Conservation (phyloP, 2,797 vertebrate species). For the Neosilurus hyrtlii region DNA sequence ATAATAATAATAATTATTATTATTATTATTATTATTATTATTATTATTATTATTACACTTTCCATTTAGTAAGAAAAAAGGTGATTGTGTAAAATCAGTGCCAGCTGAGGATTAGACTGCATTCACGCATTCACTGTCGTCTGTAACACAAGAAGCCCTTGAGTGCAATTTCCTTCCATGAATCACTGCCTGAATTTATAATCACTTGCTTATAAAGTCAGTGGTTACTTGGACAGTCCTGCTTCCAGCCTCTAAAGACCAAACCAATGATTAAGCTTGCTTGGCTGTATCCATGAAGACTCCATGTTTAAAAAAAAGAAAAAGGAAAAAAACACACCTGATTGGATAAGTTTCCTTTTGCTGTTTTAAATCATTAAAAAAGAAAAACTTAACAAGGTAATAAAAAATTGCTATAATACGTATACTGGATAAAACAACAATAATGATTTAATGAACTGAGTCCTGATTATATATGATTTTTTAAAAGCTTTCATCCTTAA, state of each 20-base stretch:
- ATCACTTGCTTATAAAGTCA: neutral
- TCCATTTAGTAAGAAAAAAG: neutral
- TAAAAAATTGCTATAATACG: neutral
- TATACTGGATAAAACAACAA: neutral
- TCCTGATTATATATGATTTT: neutral
- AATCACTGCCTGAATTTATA: neutral
- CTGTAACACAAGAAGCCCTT: neutral
- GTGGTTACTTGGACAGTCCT: conserved; percentile 1
- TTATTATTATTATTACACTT: too few species aligned
- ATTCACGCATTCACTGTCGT: neutral
- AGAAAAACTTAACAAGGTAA: neutral
- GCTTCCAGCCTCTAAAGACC: neutral
- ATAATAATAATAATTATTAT: too few species aligned
- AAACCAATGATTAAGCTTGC: neutral
- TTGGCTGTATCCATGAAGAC: conserved; percentile 3
- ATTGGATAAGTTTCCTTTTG: neutral
- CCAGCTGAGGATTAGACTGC: neutral
- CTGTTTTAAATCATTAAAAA: neutral
- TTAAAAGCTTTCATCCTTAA: neutral
- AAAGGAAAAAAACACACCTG: neutral
- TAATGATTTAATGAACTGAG: neutral
- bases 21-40: too few species aligned
- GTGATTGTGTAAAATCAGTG: neutral
- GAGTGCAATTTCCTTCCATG: neutral
- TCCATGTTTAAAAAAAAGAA: neutral